Evolutionary conservation across 2,888 invertebrate genomes (phyloP), one percentile per base, ranked within the genome.

Genomic region (Ichneumoninae sp.): DNA sequence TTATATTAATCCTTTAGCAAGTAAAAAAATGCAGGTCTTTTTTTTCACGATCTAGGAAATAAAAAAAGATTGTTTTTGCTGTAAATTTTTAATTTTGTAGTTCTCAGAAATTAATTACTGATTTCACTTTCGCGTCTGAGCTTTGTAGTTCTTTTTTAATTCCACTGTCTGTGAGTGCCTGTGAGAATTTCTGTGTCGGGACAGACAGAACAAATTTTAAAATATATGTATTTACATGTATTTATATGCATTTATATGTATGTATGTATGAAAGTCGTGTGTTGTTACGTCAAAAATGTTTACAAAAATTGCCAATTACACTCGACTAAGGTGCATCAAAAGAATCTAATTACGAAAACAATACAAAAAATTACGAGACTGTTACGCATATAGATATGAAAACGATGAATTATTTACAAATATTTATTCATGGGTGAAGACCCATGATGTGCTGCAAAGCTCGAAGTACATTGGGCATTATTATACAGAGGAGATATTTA

Each of bases 381-480:
- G 36, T 36, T 52, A 22, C 52, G 22, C 22, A 36, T 68, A 47
- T 66, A 54, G 16, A 10, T 52, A 54, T 47, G 57, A 52, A 74
- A 44, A 22, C 30, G 50, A n/a, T 26, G 30, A 40, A 54, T 52
- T 66, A 75, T 76, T 52, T 66, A 76, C 65, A 66, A 4, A 66
- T 66, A 40, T 54, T 52, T 66, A 13, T 26, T 60, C 40, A 50
- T 19, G 16, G 33, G 36, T 76, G 47, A 19, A 30, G 33, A 47
- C 33, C 30, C 30, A 47, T 62, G 30, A 74, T 10, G 74, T 75
- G 74, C 74, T 75, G 74, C 47, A 50, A 72, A 72, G 44, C 62
- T 65, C 50, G 30, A 16, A 26, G 62, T 13, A 60, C 16, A 8
- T 19, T 10, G 33, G n/a, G 33, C 36, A 22, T 30, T 47, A 62